Evolutionary conservation across 2,888 invertebrate genomes (phyloP).

Genomic region (Ephialtes manifestator): DNA sequence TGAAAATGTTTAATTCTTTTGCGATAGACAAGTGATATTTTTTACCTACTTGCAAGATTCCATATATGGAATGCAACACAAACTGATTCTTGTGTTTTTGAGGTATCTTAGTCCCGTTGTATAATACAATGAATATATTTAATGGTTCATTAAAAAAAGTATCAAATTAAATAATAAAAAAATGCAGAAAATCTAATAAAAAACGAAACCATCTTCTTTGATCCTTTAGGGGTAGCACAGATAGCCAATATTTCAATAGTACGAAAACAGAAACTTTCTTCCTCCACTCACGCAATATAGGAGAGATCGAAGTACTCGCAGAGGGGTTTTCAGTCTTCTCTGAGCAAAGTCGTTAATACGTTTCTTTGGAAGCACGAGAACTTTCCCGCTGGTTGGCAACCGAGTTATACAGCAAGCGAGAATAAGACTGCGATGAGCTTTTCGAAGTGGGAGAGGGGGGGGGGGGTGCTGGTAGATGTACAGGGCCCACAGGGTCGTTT

Average conservation of each 20-base stretch:
- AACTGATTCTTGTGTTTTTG: too few species aligned
- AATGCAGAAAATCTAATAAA: not conserved
- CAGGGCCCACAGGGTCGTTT: constrained; percentile 54
- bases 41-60: too few species aligned
- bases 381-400: constrained; percentile 18
- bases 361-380: constrained; percentile 55
- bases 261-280: not conserved
- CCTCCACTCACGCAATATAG: not conserved
- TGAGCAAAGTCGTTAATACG: constrained; percentile 51
- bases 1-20: too few species aligned
- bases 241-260: not conserved
- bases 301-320: not conserved
- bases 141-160: too few species aligned
- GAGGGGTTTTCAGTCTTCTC: constrained; percentile 9
- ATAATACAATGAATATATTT: too few species aligned
- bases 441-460: not conserved
- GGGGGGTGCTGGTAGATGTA: constrained; percentile 26
- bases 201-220: not conserved
- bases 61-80: too few species aligned
- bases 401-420: constrained; percentile 47
- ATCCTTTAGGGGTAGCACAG: not conserved
- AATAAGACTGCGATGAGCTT: constrained; percentile 54
- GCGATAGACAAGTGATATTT: too few species aligned
- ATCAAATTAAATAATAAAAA: too few species aligned
- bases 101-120: too few species aligned